Evolutionary conservation across 2,113 vertebrate genomes (phyloP), one percentile per base, ranked within the genome.

Genomic region (Herpetotheres cachinnans): DNA sequence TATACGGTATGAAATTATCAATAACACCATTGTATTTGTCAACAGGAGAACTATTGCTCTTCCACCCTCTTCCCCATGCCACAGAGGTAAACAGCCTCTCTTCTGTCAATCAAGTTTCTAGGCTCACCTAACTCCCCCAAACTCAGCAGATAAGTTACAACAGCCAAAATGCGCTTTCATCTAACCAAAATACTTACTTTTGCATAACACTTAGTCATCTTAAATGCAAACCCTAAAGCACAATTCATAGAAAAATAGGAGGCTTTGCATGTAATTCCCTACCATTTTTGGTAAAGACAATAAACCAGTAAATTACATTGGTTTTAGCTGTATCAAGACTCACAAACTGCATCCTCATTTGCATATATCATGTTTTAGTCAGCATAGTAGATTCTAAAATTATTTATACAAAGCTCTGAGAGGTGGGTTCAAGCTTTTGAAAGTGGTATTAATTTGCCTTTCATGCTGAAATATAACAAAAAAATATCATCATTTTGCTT

Each of bases 401-500:
- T 24, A 80, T 54, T 78, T 86, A 46, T 25, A 32, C 10, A 71
- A 55, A 42, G 32, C 15, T 76, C 63, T 72, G 14, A 88, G 29
- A 72, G 6, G 13, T 34, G 6, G 3, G 24, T n/a, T 81, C 21
- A 87, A 78, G 32, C 25, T 73, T 70, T 52, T 71, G 20, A n/a
- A 93, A 76, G 20, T 16, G 15, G 9, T 73, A n/a, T 62, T 71
- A 62, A n/a, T 82, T 74, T 70, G 59, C 17, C 13, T 81, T 91
- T 56, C 49, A 40, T 38, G 12, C 13, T 66, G 50, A 86, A 90
- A 46, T 47, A 54, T 5, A 77, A 59, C 20, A 66, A 86, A 56
- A 3, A 2, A 0, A 1, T 16, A 5, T 65, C 6, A 46, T 9
- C 42, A 7, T 24, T 94, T 74, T 44, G 13, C 26, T 81, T 65